phyloP scores from a whole-genome alignment of 2,113 vertebrate species.

The Uria aalge region DNA sequence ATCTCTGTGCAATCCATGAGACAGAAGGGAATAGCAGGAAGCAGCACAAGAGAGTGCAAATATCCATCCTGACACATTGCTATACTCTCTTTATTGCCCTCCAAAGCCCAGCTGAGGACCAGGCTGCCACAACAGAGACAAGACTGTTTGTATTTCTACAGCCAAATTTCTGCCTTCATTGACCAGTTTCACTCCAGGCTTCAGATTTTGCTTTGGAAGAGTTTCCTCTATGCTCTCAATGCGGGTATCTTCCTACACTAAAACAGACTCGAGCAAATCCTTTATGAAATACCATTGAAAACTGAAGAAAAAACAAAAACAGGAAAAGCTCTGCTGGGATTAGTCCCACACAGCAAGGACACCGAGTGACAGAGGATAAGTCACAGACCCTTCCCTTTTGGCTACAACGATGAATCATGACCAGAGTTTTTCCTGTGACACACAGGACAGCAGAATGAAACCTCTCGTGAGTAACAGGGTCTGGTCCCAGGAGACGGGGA shows the following conservation, averaged over 20 bases:
- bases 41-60: not conserved
- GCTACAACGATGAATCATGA: not conserved
- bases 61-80: not conserved
- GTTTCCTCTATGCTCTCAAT: not conserved
- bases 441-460: not conserved
- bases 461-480: not conserved
- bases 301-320: not conserved
- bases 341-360: not conserved
- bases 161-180: not conserved
- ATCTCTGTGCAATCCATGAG: not conserved
- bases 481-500: not conserved
- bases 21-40: not conserved
- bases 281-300: not conserved
- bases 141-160: not conserved
- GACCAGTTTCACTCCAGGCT: not conserved
- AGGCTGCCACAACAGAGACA: not conserved
- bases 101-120: not conserved
- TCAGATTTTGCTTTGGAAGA: not conserved
- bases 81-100: not conserved
- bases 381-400: not conserved
- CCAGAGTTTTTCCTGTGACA: not conserved
- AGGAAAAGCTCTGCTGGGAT: not conserved
- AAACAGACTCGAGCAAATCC: not conserved
- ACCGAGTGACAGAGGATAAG: not conserved
- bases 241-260: not conserved